A percentile compares a stretch with the other conserved stretches of the same genome.
phyloP scores from a whole-genome alignment of 2,113 vertebrate species.

The Scomber japonicus region DNA sequence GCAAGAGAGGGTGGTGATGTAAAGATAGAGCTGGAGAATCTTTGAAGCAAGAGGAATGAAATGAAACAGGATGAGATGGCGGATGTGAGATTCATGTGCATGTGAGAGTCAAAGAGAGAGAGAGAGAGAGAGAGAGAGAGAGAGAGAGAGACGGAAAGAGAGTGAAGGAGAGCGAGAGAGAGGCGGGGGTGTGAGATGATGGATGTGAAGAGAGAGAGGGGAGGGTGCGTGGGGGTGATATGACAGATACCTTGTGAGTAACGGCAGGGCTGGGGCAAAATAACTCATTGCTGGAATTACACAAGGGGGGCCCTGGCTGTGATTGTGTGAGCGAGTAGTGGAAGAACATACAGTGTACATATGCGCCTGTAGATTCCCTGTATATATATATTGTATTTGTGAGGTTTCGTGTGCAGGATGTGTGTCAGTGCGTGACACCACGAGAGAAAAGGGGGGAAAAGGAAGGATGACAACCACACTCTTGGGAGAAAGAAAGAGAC shows the following conservation, averaged over 20 bases:
- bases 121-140: not conserved
- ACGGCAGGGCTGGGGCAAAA: conserved; percentile 63
- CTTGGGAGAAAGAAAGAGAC: not conserved
- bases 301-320: conserved; percentile 32
- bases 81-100: conserved; percentile 32
- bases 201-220: conserved; percentile 48
- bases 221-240: conserved; percentile 51
- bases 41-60: conserved; percentile 5
- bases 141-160: not conserved
- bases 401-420: conserved; percentile 5
- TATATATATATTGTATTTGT: not conserved
- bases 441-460: not conserved
- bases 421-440: conserved; percentile 16
- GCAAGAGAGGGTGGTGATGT: not conserved
- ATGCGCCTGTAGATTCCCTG: not conserved
- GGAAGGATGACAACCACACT: conserved; percentile 19
- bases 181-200: conserved; percentile 52
- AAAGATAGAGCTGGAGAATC: conserved; percentile 13
- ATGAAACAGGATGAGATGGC: conserved; percentile 4
- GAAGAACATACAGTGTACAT: not conserved
- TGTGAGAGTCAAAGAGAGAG: not conserved
- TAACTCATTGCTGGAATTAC: conserved; percentile 63
- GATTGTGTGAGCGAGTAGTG: conserved; percentile 27
- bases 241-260: conserved; percentile 73
- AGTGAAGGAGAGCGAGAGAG: not conserved